Conservation (phyloP, 2,113 vertebrate species). For the Corythoichthys haematopterus region DNA sequence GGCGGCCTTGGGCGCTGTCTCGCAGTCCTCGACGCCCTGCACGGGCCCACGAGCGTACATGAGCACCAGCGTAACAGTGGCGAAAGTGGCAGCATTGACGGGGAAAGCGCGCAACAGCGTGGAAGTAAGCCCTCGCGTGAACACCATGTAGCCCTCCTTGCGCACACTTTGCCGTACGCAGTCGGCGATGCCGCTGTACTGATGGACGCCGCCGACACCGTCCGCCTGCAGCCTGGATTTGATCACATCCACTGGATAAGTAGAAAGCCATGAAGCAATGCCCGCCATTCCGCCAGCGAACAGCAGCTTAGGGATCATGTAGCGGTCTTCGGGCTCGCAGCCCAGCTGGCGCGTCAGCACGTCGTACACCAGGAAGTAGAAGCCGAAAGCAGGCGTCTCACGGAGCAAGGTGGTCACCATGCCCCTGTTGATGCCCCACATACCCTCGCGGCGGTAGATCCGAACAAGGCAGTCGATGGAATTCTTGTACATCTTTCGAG, state of each 20-base stretch:
- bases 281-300: constrained; percentile 90
- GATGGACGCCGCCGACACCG: constrained; percentile 78
- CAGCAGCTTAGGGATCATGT: constrained; percentile 89
- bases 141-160: constrained; percentile 86
- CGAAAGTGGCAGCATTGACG: constrained; percentile 92
- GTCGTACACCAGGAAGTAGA: constrained; percentile 93
- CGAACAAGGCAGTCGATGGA: constrained; percentile 88
- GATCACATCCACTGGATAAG: constrained; percentile 91
- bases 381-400: constrained; percentile 90
- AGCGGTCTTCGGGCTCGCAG: constrained; percentile 81
- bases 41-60: constrained; percentile 76
- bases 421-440: constrained; percentile 85
- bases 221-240: constrained; percentile 94
- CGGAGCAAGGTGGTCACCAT: constrained; percentile 88
- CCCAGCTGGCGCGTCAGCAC: constrained; percentile 82
- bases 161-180: constrained; percentile 83
- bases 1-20: constrained; percentile 47
- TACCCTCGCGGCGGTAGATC: constrained; percentile 86
- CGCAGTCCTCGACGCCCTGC: constrained; percentile 67
- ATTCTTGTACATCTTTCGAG: constrained; percentile 84
- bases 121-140: constrained; percentile 89
- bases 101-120: constrained; percentile 93
- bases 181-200: constrained; percentile 85
- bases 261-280: constrained; percentile 90
- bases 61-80: constrained; percentile 89